Conservation (phyloP, 2,113 vertebrate species). For the Eurypyga helias region DNA sequence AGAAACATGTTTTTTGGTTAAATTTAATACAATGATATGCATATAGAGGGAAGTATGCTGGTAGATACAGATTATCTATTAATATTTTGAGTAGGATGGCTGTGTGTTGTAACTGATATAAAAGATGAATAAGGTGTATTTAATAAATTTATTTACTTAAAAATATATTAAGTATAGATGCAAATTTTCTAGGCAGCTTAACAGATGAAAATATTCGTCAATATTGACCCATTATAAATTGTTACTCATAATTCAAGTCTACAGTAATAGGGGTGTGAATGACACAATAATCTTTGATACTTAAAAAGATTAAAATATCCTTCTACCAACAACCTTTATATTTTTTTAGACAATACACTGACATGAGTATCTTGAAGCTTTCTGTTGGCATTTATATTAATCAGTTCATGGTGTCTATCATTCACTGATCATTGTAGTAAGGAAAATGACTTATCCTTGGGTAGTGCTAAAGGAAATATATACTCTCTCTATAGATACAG, state of each 20-base stretch:
- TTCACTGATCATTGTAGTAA: neutral
- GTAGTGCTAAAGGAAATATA: neutral
- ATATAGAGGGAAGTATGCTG: neutral
- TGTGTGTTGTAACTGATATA: neutral
- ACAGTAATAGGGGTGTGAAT: neutral
- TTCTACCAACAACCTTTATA: neutral
- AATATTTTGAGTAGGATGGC: neutral
- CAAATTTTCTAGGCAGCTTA: neutral
- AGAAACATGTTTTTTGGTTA: neutral
- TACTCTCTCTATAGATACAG: neutral
- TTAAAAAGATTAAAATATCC: neutral
- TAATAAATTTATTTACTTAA: neutral
- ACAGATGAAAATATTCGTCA: neutral
- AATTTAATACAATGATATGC: neutral
- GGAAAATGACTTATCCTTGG: neutral
- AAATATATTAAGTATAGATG: neutral
- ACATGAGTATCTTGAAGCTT: neutral
- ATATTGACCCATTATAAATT: neutral
- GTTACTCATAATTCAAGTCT: neutral
- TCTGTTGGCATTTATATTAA: neutral
- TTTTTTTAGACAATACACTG: neutral
- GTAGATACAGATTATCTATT: neutral
- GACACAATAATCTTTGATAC: neutral
- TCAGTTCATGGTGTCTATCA: neutral
- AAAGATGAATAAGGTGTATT: neutral